Evolutionary conservation across 2,888 invertebrate species (phyloP), one percentile per base, ranked within the genome.

Genomic region (Chloroclysta siterata): DNA sequence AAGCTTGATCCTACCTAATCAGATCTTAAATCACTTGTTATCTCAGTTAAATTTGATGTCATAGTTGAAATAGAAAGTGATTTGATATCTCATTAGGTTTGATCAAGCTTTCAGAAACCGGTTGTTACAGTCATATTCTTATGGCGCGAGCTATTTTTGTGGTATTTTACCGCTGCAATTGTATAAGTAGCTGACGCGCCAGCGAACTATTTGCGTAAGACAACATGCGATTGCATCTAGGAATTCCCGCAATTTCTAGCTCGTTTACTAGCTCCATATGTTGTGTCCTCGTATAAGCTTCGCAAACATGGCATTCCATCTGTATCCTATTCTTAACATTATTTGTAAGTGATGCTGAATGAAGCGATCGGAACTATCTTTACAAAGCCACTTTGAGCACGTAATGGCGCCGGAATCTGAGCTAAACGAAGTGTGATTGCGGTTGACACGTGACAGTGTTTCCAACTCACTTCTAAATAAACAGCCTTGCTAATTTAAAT

Each of bases 391-490:
- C 69, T 78, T 74, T 73, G 63, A 57, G 44, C 7, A 65, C 72
- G 72, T 78, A 77, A 79, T 77, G 75, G 57, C 48, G 71, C 66
- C 70, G 78, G 72, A 78, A 80, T 79, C 74, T 72, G 76, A 74
- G 48, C 57, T 53, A 63, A 62, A 62, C 66, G 55, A 55, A 69
- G 73, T 74, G 69, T 62, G 75, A 70, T 73, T 72, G 72, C 63
- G 62, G 63, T 58, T 63, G 68, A 71, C 72, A 74, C 76, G 78
- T 79, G 77, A 77, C 77, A 76, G 68, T 71, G 70, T 68, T 71
- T 70, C 69, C 71, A 77, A 76, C 53, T 42, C 22, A 22, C 22
- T 22, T 22, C 22, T 22, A 3, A 47, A 53, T 44, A 39, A 8
- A 33, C 28, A 17, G 8, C 10, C 13, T 42, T n/a, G n/a, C 46